Conservation (phyloP, 2,888 invertebrate species). For the Ormia ochracea region DNA sequence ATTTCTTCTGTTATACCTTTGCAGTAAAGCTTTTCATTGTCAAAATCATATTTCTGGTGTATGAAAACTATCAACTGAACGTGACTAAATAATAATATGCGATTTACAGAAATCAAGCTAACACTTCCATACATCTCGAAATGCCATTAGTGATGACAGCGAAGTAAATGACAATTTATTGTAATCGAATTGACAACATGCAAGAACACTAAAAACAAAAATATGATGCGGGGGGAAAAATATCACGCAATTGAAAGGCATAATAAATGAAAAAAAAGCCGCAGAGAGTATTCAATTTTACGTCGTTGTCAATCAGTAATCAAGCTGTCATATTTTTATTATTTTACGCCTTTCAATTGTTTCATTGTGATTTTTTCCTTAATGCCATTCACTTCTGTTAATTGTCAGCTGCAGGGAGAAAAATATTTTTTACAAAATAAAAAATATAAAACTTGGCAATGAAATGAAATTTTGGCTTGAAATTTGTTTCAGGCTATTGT, state of each 20-base stretch:
- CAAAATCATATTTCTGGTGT: neutral
- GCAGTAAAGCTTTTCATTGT: neutral
- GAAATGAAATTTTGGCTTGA: too few species aligned
- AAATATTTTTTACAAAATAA: too few species aligned
- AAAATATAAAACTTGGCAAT: too few species aligned
- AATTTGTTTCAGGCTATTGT: too few species aligned
- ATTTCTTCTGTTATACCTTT: too few species aligned
- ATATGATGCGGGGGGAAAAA: neutral
- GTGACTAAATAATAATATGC: neutral
- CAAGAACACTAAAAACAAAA: neutral
- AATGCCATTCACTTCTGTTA: neutral
- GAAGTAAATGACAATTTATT: neutral
- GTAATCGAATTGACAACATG: neutral
- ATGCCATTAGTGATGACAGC: neutral
- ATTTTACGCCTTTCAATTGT: neutral
- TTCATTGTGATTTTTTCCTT: neutral
- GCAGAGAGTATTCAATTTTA: neutral
- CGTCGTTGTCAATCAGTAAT: neutral
- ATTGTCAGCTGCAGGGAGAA: too few species aligned
- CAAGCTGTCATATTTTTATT: neutral
- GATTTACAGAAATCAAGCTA: neutral
- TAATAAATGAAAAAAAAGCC: neutral
- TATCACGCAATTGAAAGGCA: neutral
- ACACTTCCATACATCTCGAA: neutral
- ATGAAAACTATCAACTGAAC: neutral